Base-by-base conservation (phyloP, 2,113 vertebrate species). In the Phyllopteryx taeniolatus region DNA sequence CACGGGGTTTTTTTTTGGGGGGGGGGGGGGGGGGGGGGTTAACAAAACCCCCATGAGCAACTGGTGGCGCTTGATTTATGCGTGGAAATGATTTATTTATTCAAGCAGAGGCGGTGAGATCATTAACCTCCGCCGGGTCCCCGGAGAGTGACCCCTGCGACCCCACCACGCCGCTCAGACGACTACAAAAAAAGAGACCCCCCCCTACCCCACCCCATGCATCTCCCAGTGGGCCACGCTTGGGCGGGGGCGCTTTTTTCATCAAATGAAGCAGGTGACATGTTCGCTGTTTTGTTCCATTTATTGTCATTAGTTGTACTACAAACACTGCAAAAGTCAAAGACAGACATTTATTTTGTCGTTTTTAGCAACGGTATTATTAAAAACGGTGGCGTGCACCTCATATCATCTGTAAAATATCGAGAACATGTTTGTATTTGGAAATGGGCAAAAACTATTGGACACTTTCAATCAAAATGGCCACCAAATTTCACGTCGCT, bases 51-150 rank as follows among this genome's bases (percentile, higher is more conserved):
- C 91, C 89, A 93, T 93, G 93, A 91, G 92, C 88, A 87, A 92
- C 77, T 90, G 87, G 92, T 92, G 87, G 92, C 92, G 91, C 83
- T 90, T 89, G 89, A 89, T 93, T 94, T 93, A 94, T 93, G 86
- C 90, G 88, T 86, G 88, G 80, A 88, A 84, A 86, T 90, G 86
- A 88, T 81, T 91, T 89, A 83, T 91, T 87, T 86, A 89, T 90
- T 84, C 81, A 81, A 91, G 79, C 75, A 77, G 82, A 78, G 86
- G 87, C 91, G 83, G 85, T 80, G 89, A 88, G 78, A 93, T 93
- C 93, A 93, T 93, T 93, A 93, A 93, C 92, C 90, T 92, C 90
- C 88, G 72, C 84, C 54, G 74, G 44, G 83, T 87, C 84, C 87
- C 90, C 51, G 71, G 92, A 88, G 93, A 84, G 87, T 60, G 85